phyloP scores from a whole-genome alignment of 2,797 vertebrate genomes.

The Notolabrus celidotus region DNA sequence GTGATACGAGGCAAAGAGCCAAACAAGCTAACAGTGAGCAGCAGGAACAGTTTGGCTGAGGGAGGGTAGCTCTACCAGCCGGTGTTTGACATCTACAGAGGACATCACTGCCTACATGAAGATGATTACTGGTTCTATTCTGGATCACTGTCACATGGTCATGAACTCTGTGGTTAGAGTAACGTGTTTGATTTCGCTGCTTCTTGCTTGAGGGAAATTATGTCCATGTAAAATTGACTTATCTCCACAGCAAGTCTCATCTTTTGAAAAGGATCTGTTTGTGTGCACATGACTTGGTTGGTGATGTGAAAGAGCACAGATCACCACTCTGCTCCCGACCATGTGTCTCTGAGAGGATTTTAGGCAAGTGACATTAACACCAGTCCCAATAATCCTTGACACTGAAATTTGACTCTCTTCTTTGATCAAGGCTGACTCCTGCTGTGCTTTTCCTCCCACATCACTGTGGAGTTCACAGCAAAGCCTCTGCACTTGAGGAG shows the following conservation, averaged over 20 bases:
- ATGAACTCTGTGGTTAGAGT: constrained; percentile 10
- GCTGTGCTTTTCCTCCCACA: constrained; percentile 36
- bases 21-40: constrained; percentile 32
- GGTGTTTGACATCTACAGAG: constrained; percentile 38
- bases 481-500: constrained; percentile 12
- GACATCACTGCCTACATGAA: constrained; percentile 27
- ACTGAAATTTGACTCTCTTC: constrained; percentile 28
- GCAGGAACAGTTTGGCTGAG: constrained; percentile 24
- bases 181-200: constrained; percentile 26
- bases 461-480: constrained; percentile 31
- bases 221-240: constrained; percentile 42
- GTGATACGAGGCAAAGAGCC: constrained; percentile 46
- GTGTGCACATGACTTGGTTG: constrained; percentile 10
- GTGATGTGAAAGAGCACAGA: constrained; percentile 23
- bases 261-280: constrained; percentile 28
- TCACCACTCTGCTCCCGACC: constrained; percentile 22
- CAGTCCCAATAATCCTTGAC: constrained; percentile 40
- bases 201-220: constrained; percentile 39
- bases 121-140: constrained; percentile 24
- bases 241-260: constrained; percentile 21
- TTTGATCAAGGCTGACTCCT: constrained; percentile 29
- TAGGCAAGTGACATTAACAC: constrained; percentile 35
- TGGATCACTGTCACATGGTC: constrained; percentile 16
- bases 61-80: constrained; percentile 31
- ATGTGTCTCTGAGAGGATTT: constrained; percentile 34